Conservation (phyloP, 2,888 invertebrate genomes). For the Artemia sp. region DNA sequence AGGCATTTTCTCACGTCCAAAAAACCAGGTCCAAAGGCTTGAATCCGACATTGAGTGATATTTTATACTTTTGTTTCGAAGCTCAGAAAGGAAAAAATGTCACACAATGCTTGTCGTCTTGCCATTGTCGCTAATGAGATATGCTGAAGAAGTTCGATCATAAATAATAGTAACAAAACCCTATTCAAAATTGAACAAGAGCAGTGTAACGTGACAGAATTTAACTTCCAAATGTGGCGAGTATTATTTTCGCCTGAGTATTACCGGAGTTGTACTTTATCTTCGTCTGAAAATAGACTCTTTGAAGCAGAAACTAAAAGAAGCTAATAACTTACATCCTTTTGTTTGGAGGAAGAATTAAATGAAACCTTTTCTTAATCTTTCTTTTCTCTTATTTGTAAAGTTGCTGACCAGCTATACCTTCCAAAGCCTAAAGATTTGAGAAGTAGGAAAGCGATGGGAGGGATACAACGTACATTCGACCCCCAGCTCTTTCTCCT, state of each 20-base stretch:
- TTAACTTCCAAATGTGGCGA: conserved; percentile 11
- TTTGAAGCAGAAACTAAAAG: too few relatives aligned
- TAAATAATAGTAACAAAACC: background rate
- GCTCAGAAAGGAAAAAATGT: conserved; percentile 1
- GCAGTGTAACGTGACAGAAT: conserved; percentile 14
- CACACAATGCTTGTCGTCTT: background rate
- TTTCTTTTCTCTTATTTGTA: too few relatives aligned
- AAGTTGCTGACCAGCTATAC: too few relatives aligned
- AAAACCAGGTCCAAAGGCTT: conserved; percentile 8
- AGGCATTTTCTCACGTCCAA: conserved; percentile 13
- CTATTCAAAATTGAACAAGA: conserved; percentile 8
- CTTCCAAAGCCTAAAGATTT: too few relatives aligned
- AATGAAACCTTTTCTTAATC: too few relatives aligned
- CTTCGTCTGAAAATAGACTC: too few relatives aligned
- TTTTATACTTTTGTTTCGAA: background rate
- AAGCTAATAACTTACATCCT: too few relatives aligned
- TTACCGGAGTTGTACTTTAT: too few relatives aligned
- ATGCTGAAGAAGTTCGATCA: conserved; percentile 10
- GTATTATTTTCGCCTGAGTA: background rate
- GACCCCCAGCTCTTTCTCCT: too few relatives aligned
- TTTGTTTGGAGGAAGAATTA: too few relatives aligned
- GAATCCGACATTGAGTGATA: conserved; percentile 8
- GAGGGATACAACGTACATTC: too few relatives aligned
- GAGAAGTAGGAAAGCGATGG: too few relatives aligned
- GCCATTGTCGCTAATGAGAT: conserved; percentile 8